These are phyloP conservation scores for Syngnathoides biaculeatus DNA, from an alignment of 2,113 vertebrate genomes.

Conservation along the genomic window DNA sequence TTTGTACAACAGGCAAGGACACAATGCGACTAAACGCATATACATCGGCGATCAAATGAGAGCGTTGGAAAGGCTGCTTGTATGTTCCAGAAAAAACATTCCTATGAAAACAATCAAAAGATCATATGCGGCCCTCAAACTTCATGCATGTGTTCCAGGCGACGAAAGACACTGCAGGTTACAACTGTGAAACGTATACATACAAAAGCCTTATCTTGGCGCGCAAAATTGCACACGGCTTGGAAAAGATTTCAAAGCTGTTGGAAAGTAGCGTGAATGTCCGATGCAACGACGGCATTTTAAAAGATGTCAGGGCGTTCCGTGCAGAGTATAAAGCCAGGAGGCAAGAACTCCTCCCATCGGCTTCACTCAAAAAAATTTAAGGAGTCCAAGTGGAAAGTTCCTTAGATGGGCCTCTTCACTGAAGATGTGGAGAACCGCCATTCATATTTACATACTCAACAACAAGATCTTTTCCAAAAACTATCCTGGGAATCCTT, in stretches of 20 bases:
- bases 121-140: constrained; percentile 25
- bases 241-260: constrained; percentile 12
- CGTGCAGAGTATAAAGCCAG: too few relatives aligned
- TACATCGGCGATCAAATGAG: constrained; percentile 37
- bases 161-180: constrained; percentile 14
- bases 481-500: too few relatives aligned
- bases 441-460: too few relatives aligned
- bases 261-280: too few relatives aligned
- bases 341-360: too few relatives aligned
- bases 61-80: constrained; percentile 29
- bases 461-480: too few relatives aligned
- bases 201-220: constrained; percentile 22
- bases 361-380: too few relatives aligned
- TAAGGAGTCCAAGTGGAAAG: too few relatives aligned
- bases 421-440: too few relatives aligned
- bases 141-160: constrained; percentile 27
- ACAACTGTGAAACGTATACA: neutral
- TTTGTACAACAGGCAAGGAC: constrained; percentile 20
- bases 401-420: too few relatives aligned
- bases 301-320: too few relatives aligned
- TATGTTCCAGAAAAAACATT: constrained; percentile 17
- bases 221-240: constrained; percentile 13
- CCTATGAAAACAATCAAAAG: constrained; percentile 21
- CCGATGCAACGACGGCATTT: too few relatives aligned
- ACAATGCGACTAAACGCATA: constrained; percentile 32